phyloP scores from a whole-genome alignment of 2,797 vertebrate genomes.

The Tangara arthus region DNA sequence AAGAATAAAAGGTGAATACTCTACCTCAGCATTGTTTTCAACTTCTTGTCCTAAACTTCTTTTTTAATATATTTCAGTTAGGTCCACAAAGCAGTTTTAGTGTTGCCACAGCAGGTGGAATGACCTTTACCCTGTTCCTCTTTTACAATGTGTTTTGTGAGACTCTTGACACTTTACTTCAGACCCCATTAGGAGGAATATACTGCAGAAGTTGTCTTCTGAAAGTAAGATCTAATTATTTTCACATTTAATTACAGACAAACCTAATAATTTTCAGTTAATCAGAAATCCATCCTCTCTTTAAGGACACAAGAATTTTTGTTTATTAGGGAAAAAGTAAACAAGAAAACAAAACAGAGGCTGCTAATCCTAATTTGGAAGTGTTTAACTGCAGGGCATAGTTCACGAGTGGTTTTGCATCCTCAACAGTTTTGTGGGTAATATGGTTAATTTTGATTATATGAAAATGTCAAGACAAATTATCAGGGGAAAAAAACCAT shows the following conservation, averaged over 20 bases:
- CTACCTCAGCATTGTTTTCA: background rate
- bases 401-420: background rate
- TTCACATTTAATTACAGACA: background rate
- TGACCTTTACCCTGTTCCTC: background rate
- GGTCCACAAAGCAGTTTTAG: background rate
- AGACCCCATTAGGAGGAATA: background rate
- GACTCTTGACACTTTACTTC: background rate
- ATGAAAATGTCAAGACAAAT: constrained; percentile 16
- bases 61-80: background rate
- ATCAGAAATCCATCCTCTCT: background rate
- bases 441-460: constrained; percentile 18
- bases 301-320: background rate
- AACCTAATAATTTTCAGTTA: background rate
- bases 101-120: background rate
- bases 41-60: background rate
- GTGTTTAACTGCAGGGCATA: background rate
- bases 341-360: background rate
- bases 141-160: background rate
- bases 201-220: background rate
- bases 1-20: background rate
- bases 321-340: background rate
- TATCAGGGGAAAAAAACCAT: background rate
- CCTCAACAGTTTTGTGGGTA: background rate
- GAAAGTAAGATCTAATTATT: background rate
- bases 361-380: background rate